Base-by-base conservation (phyloP, 2,797 vertebrate genomes). In the Danio jaintianensis region DNA sequence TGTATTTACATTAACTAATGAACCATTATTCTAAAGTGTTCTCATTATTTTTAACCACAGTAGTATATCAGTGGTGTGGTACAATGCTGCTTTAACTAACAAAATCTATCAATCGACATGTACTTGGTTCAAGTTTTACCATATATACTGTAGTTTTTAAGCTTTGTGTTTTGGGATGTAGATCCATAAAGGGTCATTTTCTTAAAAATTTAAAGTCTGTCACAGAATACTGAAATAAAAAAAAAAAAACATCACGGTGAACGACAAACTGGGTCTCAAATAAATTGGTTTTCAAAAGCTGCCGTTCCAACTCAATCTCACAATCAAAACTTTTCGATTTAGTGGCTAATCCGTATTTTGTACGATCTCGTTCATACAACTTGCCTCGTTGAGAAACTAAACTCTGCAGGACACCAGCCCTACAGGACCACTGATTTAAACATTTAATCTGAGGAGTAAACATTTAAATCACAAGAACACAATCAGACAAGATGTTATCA, bases 11-110 rank as follows among this genome's bases (percentile, higher is more conserved):
- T n/a, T n/a, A n/a, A n/a, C n/a, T n/a, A n/a, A n/a, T n/a, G n/a
- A n/a, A n/a, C n/a, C n/a, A n/a, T 29, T 29, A 29, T 29, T 1
- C 29, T 29, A 29, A 29, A 29, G 29, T 29, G 29, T 29, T 29
- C 1, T 47, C 50, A 47, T 15, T 77, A 42, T 18, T 20, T 67
- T 56, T 75, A 13, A 77, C 52, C 20, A 42, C 59, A 22, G 36
- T 68, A 36, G 12, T 16, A 10, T 7, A 59, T 16, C 20, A 43
- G 69, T 75, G 16, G 7, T 62, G 16, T 62, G 56, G 16, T 55
- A 40, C 10, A 2, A 42, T 18, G n/a, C 36, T 53, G 50, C 20
- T 7, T 53, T 20, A 13, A 53, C 29, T 29, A 38, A 10, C 6
- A 55, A 20, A 20, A 1, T 38, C n/a, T 9, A 42, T 4, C 40